Base-by-base conservation (phyloP, 1,140 invertebrate genomes). In the Metopolophium dirhodum region DNA sequence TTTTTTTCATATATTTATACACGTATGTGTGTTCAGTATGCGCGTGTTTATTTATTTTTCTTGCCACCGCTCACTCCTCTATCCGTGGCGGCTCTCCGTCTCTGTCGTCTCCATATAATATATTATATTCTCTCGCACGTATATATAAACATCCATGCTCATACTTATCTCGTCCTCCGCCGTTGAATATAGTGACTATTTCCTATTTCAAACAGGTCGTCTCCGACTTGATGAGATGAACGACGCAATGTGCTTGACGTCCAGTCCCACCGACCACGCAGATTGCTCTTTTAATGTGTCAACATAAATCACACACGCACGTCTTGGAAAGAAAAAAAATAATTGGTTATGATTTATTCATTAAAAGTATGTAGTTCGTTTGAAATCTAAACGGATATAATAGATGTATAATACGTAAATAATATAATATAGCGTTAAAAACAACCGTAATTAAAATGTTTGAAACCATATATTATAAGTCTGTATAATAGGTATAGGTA, bases 181-280 rank as follows among this genome's bases (percentile, higher is more conserved):
- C 14, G 61, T 77, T n/a, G 11, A 77, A 77, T 77, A 77, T 77
- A 77, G 61, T 35, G 61, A 77, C 30, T 35, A 20, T 77, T 77
- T 77, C n/a, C n/a, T 77, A 77, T 77, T 77, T 77, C 30, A n/a
- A 77, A 77, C 61, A 77, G 61, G 61, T 77, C 61, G 61, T 35
- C n/a, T 77, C 30, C 6, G n/a, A 35, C 14, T 77, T 77, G n/a
- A 77, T 35, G 61, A 77, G 61, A 68, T 35, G 61, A 30, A 77
- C 30, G 61, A 77, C 30, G n/a, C 30, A 18, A 77, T 77, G 61
- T 77, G 61, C 61, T 35, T 77, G 30, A 77, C 14, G 61, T 77
- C 14, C 61, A n/a, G 14, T 61, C 18, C 0, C 30, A 3, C 6
- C n/a, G n/a, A 77, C n/a, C 61, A 18, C 30, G 14, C 30, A n/a